phyloP scores from a whole-genome alignment of 2,797 vertebrate genomes.

The Anguilla pacifica region DNA sequence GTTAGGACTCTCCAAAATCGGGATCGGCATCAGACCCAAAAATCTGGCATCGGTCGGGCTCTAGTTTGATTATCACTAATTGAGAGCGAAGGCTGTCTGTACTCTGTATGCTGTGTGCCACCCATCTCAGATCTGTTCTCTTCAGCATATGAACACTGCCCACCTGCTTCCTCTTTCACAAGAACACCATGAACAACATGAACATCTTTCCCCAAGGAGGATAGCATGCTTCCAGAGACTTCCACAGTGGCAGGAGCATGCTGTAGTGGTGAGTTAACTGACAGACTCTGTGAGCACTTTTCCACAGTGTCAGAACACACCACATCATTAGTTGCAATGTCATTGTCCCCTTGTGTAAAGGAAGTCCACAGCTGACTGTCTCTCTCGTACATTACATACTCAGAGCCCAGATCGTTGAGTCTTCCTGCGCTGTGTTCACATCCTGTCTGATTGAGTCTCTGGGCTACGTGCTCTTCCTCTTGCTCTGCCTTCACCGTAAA shows the following conservation, averaged over 20 bases:
- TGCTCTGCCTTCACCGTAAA: slow-evolving; percentile 16
- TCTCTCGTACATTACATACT: slow-evolving; percentile 62
- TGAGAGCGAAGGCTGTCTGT: not conserved
- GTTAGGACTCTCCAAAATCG: no score
- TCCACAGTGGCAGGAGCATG: not conserved
- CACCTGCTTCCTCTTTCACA: not conserved
- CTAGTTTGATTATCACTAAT: not conserved
- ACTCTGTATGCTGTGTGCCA: not conserved
- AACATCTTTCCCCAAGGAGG: slow-evolving; percentile 17
- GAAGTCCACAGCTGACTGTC: slow-evolving; percentile 68
- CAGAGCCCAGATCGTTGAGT: slow-evolving; percentile 44
- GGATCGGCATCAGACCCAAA: no score
- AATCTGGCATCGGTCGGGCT: no score
- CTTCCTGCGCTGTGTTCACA: slow-evolving; percentile 60
- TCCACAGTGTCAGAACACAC: slow-evolving; percentile 61
- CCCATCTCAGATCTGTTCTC: not conserved
- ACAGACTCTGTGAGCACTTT: slow-evolving; percentile 1
- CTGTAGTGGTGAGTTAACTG: not conserved
- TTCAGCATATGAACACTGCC: not conserved
- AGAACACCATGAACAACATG: not conserved
- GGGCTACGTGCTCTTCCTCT: slow-evolving; percentile 21
- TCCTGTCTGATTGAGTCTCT: slow-evolving; percentile 48
- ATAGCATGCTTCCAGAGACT: not conserved
- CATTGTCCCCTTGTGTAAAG: slow-evolving; percentile 63
- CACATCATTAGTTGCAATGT: slow-evolving; percentile 59